Conservation (phyloP, 1,140 invertebrate genomes). For the Drosophila triauraria region DNA sequence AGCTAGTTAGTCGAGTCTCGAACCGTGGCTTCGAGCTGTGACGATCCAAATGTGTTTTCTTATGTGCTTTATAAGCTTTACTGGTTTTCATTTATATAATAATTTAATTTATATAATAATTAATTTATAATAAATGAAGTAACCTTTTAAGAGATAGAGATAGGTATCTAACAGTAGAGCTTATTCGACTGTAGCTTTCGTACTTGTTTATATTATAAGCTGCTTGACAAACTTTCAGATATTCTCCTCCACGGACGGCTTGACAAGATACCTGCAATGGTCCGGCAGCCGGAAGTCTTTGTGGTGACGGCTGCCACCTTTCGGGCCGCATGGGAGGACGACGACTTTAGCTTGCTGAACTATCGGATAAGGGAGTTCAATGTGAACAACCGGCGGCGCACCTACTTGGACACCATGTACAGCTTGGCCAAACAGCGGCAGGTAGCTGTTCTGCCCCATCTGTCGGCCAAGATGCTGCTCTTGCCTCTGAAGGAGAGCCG, state of each 20-base stretch:
- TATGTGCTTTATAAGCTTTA: no score
- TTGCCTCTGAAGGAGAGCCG: conserved; percentile 1
- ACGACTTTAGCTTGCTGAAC: neutral
- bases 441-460: neutral
- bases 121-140: no score
- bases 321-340: neutral
- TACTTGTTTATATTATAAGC: no score
- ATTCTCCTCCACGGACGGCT: neutral
- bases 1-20: no score
- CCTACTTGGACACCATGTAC: conserved; percentile 13
- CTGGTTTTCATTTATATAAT: no score
- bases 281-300: neutral
- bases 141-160: no score
- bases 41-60: no score
- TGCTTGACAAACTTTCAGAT: neutral
- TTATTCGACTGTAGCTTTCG: no score
- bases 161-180: no score
- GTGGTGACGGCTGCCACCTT: conserved; percentile 1
- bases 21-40: no score
- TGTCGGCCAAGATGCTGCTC: conserved; percentile 9
- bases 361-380: conserved; percentile 12
- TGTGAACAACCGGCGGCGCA: conserved; percentile 8
- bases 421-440: conserved; percentile 13
- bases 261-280: neutral
- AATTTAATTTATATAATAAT: no score